Base-by-base conservation (phyloP, 2,113 vertebrate genomes). In the Saccopteryx leptura region DNA sequence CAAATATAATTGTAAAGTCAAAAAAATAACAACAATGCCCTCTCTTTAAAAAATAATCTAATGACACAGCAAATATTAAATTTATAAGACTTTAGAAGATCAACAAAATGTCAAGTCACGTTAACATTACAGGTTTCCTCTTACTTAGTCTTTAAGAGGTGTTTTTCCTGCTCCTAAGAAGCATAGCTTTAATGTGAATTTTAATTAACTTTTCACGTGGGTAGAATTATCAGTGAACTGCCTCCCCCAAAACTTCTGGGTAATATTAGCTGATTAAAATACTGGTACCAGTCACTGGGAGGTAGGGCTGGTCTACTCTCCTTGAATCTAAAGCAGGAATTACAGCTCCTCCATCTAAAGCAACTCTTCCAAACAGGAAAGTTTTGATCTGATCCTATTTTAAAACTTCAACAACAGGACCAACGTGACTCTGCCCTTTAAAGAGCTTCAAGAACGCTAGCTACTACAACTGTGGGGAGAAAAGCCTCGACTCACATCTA, bases 51-150 rank as follows among this genome's bases (percentile, higher is more conserved):
- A 88, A 52, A 46, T 90, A 84, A 74, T 19, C 52, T 46, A 88
- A 91, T 50, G 86, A 86, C 69, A 93, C 8, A 91, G 69, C 33
- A 97, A 96, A 81, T 58, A 65, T 24, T 28, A 86, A 60, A 86
- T 63, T 84, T 48, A 65, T 14, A 81, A 74, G 72, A 63, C 28
- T 28, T 52, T 71, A 83, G 92, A 95, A 69, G 14, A 82, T 15
- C 68, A 4, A 92, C 26, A 69, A 76, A 91, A 79, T 24, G 54
- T 80, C 60, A 75, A 61, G 19, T 24, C 18, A 2, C 26, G 19
- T 56, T 61, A 71, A 58, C 46, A 79, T 88, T 24, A 88, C 1
- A 23, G 63, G 24, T 68, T 96, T 56, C 84, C 56, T 50, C 50
- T 78, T 24, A 58, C 17, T 58, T 14, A 19, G 76, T 75, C 60